Evolutionary conservation across 2,888 invertebrate species (phyloP), one percentile per base, ranked within the genome.

Genomic region (Phrixothrix hirtus): DNA sequence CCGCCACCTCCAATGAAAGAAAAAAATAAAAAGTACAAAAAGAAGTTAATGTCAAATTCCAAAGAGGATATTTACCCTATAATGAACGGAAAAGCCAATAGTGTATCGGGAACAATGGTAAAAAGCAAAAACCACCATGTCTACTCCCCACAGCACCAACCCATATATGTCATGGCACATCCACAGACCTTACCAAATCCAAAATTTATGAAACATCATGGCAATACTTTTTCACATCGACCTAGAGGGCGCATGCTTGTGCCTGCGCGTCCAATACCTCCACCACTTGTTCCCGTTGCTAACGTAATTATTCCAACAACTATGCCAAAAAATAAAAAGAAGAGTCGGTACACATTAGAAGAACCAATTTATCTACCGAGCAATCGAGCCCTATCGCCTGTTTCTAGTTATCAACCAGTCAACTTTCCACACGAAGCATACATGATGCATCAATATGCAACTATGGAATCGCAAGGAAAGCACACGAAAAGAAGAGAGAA

Each of bases 1-100:
- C 90, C 91, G 5, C 92, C 93, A 21, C 92, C 93, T 1, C 89
- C 90, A 0, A 82, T 81, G 2, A 85, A 83, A 65, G 80, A 81
- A 41, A 85, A 86, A 66, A 81, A 82, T 48, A 83, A 83, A 66
- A 86, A 82, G 63, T 80, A 81, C 59, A 79, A 78, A 31, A 82
- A 83, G 70, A 83, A 83, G 70, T 78, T 79, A 61, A 77, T 80
- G 16, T 78, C 80, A 0, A 81, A 80, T n/a, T 80, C 80, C 11
- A 79, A 77, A 13, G 83, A 84, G 59, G 83, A 84, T 64, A 59
- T 83, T 59, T 83, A 83, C 51, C 81, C 80, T 5, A 70, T 79
- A 49, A 79, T 79, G 78, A 80, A 81, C 52, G 83, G 76, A 70
- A 75, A 72, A 60, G 74, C 75, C 0, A 74, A 71, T 48, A 56